Evolutionary conservation across 1,140 invertebrate species (phyloP), one percentile per base, ranked within the genome.

Genomic region (Nylanderia fulva): DNA sequence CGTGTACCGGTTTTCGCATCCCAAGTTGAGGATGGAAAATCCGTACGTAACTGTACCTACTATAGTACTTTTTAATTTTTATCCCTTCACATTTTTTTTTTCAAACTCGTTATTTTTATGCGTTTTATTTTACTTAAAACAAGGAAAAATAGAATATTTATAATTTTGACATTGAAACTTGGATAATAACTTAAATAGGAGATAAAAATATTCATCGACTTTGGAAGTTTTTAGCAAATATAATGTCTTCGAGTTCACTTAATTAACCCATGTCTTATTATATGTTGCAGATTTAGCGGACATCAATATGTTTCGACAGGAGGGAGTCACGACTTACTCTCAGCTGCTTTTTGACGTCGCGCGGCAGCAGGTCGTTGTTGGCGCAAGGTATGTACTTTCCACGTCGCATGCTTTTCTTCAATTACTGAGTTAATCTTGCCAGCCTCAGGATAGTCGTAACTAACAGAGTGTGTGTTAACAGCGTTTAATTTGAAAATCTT

Each of bases 281-380:
- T 71, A 42, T 84, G 69, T 94, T 93, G 11, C 90, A 94, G 93
- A 93, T 92, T 72, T 94, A 84, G 82, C 77, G 36, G 89, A 92
- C 7, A 90, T 89, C 48, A 90, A 68, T 45, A 76, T 91, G 61
- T 92, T 95, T 86, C 86, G 85, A 88, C 96, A 96, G 90, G 95
- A 96, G 56, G 96, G 96, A 71, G 96, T 97, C 84, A 96, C 96
- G 48, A 96, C 96, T 80, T 98, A 96, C 94, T 97, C 97, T 9
- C 96, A 97, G 94, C 94, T 98, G 91, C 94, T 98, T 29, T 98
- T 98, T 93, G 98, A 98, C 95, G 96, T 98, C 39, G 96, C 97
- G 66, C 96, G 97, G 91, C 97, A 97, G 92, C 97, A 98, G 94
- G 95, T 98, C 82, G 95, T 98, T 84, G 97, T 97, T 85, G 97